Conservation (phyloP, 2,888 invertebrate genomes). For the Harpalus rufipes region DNA sequence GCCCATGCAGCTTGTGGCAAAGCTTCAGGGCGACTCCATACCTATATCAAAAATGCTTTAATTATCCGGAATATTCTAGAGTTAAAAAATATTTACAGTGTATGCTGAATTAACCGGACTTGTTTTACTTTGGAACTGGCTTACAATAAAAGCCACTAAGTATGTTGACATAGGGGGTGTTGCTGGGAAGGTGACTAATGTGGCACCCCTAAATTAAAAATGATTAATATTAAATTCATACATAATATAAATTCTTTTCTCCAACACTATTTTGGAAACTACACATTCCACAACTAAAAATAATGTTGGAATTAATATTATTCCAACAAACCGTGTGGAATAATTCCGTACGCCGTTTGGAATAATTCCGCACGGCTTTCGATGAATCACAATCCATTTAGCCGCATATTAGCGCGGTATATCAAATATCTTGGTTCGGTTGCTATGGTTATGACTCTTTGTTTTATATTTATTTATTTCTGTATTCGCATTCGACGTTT, state of each 20-base stretch:
- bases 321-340: too few relatives aligned
- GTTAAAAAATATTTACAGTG: background rate
- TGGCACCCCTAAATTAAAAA: slow-evolving; percentile 23
- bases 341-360: too few relatives aligned
- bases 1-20: slow-evolving; percentile 77
- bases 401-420: too few relatives aligned
- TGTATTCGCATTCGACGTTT: too few relatives aligned
- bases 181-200: slow-evolving; percentile 12
- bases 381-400: too few relatives aligned
- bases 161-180: slow-evolving; percentile 88
- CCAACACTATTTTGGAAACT: too few relatives aligned
- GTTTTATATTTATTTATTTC: too few relatives aligned
- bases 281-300: too few relatives aligned
- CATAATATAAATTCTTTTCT: background rate
- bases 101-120: slow-evolving; percentile 68
- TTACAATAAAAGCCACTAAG: slow-evolving; percentile 90
- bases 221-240: background rate
- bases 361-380: too few relatives aligned
- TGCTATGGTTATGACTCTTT: too few relatives aligned
- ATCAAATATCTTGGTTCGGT: too few relatives aligned
- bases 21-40: slow-evolving; percentile 77
- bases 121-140: slow-evolving; percentile 81
- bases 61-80: background rate
- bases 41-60: slow-evolving; percentile 68
- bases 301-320: too few relatives aligned